These are phyloP conservation scores for Exaiptasia diaphana DNA, from an alignment of 64 coral and sea anemone genomes.

Conservation along the genomic window DNA sequence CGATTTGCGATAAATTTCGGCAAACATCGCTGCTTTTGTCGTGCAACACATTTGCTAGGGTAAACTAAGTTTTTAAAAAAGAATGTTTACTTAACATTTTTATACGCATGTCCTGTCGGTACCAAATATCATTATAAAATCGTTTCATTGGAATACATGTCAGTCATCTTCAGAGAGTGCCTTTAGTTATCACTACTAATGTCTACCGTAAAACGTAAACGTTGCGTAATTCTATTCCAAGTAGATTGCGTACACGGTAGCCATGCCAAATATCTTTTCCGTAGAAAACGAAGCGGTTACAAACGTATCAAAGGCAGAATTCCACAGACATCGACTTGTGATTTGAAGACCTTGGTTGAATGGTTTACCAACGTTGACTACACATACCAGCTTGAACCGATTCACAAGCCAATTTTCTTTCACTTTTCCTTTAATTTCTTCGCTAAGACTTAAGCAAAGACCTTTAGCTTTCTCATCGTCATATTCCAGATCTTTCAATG, in stretches of 20 bases:
- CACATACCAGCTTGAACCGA: slow-evolving; percentile 51
- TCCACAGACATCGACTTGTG: slow-evolving; percentile 52
- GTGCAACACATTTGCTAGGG: too few species aligned
- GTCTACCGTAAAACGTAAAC: not conserved
- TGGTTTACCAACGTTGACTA: slow-evolving; percentile 39
- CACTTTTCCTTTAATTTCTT: slow-evolving; percentile 42
- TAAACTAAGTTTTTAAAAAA: too few species aligned
- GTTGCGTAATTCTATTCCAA: slow-evolving; percentile 14
- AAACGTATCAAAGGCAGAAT: slow-evolving; percentile 45
- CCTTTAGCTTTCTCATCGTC: slow-evolving; percentile 7
- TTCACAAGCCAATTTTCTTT: slow-evolving; percentile 3
- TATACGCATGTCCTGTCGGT: too few species aligned
- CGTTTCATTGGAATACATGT: too few species aligned
- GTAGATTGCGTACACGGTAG: slow-evolving; percentile 40
- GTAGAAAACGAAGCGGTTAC: not conserved
- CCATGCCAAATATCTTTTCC: slow-evolving; percentile 53
- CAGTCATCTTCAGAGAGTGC: too few species aligned
- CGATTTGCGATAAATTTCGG: too few species aligned
- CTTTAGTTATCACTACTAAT: too few species aligned
- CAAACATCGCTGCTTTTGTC: too few species aligned
- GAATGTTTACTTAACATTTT: too few species aligned
- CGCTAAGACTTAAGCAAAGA: slow-evolving; percentile 27
- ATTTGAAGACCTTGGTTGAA: slow-evolving; percentile 38
- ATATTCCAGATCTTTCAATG: slow-evolving; percentile 28
- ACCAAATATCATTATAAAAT: too few species aligned